A percentile compares a stretch with the other conserved stretches of the same genome.
Evolutionary conservation across 2,797 vertebrate species (phyloP).

Genomic region (Prionace glauca): DNA sequence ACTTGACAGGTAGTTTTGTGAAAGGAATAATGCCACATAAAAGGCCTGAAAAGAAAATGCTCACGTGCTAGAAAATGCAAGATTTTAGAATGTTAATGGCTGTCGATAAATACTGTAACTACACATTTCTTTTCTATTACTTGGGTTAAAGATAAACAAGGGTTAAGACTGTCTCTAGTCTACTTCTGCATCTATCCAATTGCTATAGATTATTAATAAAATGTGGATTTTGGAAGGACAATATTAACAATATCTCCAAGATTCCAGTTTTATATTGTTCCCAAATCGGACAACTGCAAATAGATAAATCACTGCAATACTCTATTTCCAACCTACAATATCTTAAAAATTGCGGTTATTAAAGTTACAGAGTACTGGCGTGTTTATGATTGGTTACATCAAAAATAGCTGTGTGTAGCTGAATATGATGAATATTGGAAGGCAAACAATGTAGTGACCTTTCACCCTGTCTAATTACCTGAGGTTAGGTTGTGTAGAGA

Average conservation of each 20-base stretch:
- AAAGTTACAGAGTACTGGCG: neutral
- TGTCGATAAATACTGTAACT: neutral
- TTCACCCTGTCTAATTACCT: neutral
- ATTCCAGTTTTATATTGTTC: neutral
- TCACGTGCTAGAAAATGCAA: neutral
- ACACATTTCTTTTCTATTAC: neutral
- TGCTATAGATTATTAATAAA: slow-evolving; percentile 3
- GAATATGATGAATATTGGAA: neutral
- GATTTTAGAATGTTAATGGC: neutral
- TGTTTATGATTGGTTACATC: neutral
- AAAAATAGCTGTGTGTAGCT: neutral
- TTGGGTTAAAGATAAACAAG: neutral
- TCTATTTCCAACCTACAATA: neutral
- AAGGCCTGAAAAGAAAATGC: neutral
- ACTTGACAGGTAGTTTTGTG: neutral
- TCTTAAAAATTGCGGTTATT: neutral
- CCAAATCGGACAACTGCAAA: neutral
- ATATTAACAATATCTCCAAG: neutral
- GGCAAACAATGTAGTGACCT: neutral
- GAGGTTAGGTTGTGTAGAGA: neutral
- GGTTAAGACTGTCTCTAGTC: neutral
- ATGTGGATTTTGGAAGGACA: neutral
- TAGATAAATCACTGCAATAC: neutral
- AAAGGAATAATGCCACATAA: neutral
- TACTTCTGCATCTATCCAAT: neutral